Evolutionary conservation across 1,140 invertebrate genomes (phyloP), one percentile per base, ranked within the genome.

Genomic region (Orchesella cincta): DNA sequence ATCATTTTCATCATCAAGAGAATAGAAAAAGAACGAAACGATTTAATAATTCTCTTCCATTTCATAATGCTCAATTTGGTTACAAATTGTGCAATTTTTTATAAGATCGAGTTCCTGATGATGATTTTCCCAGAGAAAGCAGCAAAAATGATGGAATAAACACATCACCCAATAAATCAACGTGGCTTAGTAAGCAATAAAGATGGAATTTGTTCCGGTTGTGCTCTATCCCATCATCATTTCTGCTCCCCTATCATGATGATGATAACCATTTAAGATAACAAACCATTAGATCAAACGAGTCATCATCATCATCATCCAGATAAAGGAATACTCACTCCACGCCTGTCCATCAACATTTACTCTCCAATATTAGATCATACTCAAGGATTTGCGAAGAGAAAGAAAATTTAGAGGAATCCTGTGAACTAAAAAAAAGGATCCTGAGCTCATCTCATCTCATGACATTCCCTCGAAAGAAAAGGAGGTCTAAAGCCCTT

Each of bases 111-210:
- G 3, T 5, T 57, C 52, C 3, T 57, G 8, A 57, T 57, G 14
- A 57, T 57, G 3, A 26, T 57, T 23, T 67, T 67, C 62, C 62
- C 62, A 67, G 29, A 29, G 33, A 31, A 31, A 12, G 1, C 28
- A 29, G 28, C 26, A n/a, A 67, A 67, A 31, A 14, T 23, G 62
- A 2, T 8, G 31, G 62, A 67, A 2, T 31, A 3, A 1, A 67
- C 62, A 31, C 62, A 46, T 67, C 8, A 67, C 62, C 31, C 28
- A 67, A 67, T 67, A 67, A 67, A 67, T 67, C 62, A 67, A 29
- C 62, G 31, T 67, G 62, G 62, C 62, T 31, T 67, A 16, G 8
- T 16, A 33, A 8, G n/a, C n/a, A n/a, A n/a, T n/a, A n/a, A 46
- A 46, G 18, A 46, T 8, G 5, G 18, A 46, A 46, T 46, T 46